phyloP scores from a whole-genome alignment of 2,888 invertebrate species.

The Zygogramma bicolorata region DNA sequence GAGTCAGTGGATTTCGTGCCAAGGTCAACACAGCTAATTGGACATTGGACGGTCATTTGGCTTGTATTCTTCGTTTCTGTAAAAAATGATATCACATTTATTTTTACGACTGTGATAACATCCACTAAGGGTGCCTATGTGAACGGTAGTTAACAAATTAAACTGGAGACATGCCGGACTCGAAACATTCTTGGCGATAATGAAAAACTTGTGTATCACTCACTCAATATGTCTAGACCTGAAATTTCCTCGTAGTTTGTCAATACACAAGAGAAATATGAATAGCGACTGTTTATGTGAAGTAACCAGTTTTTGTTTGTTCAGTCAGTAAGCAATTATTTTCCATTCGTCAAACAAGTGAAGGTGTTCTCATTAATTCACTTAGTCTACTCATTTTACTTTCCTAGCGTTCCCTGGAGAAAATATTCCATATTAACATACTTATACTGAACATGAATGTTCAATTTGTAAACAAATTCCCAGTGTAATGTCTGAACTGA shows the following conservation, averaged over 20 bases:
- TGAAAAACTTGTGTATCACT: neutral
- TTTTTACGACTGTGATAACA: neutral
- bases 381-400: conserved; percentile 2
- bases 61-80: neutral
- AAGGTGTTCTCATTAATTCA: conserved; percentile 14
- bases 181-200: neutral
- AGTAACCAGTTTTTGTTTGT: neutral
- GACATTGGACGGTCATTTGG: neutral
- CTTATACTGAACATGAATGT: neutral
- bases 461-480: neutral
- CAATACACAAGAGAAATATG: neutral
- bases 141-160: neutral
- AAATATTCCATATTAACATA: no score
- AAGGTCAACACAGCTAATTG: neutral
- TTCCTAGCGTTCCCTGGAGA: neutral
- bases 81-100: neutral
- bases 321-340: neutral
- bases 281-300: neutral
- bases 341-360: neutral
- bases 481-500: neutral
- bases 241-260: neutral
- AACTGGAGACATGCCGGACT: neutral
- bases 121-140: neutral
- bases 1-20: neutral
- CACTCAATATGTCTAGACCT: neutral